A percentile compares a stretch with the other conserved stretches of the same genome.
These are phyloP conservation scores for Anthonomus grandis DNA, from an alignment of 1,140 invertebrate species.

Conservation along the genomic window DNA sequence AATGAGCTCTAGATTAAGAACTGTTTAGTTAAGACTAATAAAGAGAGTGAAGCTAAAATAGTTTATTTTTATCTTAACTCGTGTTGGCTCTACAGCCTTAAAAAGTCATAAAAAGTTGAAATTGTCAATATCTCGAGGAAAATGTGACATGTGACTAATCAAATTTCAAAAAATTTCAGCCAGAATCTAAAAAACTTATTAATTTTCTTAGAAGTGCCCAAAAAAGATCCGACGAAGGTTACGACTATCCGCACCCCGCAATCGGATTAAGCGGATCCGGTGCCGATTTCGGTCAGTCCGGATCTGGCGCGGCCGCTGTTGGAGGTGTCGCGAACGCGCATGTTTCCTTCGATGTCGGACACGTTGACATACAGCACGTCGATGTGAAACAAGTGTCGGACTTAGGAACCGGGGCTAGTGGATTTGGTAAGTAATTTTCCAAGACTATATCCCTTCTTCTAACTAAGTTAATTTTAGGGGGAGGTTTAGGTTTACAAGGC, in stretches of 20 bases:
- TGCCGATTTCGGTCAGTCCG: neutral
- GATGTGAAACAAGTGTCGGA: conserved; percentile 20
- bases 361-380: conserved; percentile 18
- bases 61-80: too few relatives aligned
- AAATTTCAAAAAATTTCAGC: too few relatives aligned
- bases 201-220: conserved; percentile 18
- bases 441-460: neutral
- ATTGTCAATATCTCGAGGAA: too few relatives aligned
- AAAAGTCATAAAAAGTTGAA: too few relatives aligned
- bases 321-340: conserved; percentile 16
- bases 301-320: conserved; percentile 8
- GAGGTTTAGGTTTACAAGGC: neutral
- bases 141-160: too few relatives aligned
- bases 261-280: conserved; percentile 9
- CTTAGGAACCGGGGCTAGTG: neutral
- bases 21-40: too few relatives aligned
- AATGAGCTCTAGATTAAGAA: too few relatives aligned
- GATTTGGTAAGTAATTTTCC: neutral
- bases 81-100: too few relatives aligned
- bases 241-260: conserved; percentile 20
- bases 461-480: neutral
- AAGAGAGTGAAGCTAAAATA: too few relatives aligned
- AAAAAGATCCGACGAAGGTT: conserved; percentile 28
- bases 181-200: too few relatives aligned
- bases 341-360: conserved; percentile 11